A percentile compares a stretch with the other conserved stretches of the same genome.
These are phyloP conservation scores for Corythaeola cristata DNA, from an alignment of 2,113 vertebrate species.

Conservation along the genomic window DNA sequence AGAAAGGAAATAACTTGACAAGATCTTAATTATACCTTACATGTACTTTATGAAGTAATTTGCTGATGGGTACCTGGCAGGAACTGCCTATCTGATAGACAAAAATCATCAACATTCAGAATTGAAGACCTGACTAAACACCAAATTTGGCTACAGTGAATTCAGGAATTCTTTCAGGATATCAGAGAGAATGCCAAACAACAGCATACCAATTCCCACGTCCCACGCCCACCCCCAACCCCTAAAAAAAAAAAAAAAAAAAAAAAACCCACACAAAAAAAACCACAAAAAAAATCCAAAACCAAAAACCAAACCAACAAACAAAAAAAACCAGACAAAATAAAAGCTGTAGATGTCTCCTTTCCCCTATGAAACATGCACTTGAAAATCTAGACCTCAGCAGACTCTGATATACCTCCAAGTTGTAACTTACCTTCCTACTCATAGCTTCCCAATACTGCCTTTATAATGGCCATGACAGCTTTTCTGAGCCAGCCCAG, in stretches of 20 bases:
- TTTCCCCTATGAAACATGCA: neutral
- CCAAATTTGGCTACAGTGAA: neutral
- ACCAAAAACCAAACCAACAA: neutral
- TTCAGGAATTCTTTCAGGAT: neutral
- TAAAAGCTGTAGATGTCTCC: neutral
- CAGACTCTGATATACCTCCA: neutral
- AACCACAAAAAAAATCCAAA: neutral
- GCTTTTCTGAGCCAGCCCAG: neutral
- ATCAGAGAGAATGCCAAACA: neutral
- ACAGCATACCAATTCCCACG: neutral
- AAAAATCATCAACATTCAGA: neutral
- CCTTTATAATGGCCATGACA: neutral
- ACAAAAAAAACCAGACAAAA: neutral
- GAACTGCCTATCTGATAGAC: neutral
- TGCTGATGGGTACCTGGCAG: neutral
- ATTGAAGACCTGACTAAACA: neutral
- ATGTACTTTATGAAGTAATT: neutral
- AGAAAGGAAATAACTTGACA: neutral
- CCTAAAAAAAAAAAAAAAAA: neutral
- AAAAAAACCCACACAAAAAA: too few relatives aligned
- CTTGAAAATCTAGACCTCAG: neutral
- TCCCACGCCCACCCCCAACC: too few relatives aligned
- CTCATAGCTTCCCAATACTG: neutral
- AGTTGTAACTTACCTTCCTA: neutral
- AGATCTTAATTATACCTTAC: neutral